These are phyloP conservation scores for Gila robusta DNA, from an alignment of 2,797 vertebrate genomes.

Conservation along the genomic window DNA sequence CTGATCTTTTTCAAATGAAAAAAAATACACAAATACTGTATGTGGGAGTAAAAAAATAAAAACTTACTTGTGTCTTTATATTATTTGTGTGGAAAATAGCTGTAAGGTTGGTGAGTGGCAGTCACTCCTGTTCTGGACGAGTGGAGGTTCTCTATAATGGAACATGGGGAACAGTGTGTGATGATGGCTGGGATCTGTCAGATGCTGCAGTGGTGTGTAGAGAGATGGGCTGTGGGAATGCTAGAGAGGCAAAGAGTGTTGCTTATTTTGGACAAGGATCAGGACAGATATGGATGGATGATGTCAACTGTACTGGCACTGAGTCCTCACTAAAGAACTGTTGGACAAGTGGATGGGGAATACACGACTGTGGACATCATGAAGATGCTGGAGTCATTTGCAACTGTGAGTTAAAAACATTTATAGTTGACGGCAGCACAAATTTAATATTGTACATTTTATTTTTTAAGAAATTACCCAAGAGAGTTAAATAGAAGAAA, in stretches of 20 bases:
- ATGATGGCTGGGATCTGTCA: constrained; percentile 61
- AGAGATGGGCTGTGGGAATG: constrained; percentile 66
- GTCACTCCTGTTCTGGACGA: not conserved
- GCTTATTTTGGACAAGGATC: constrained; percentile 35
- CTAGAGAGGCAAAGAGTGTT: constrained; percentile 41
- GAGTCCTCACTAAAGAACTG: constrained; percentile 9
- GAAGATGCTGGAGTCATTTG: constrained; percentile 24
- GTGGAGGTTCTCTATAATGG: constrained; percentile 37
- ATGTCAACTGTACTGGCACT: not conserved
- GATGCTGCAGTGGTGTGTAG: constrained; percentile 52
- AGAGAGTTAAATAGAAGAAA: too few relatives aligned
- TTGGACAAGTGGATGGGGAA: not conserved
- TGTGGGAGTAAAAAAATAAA: too few relatives aligned
- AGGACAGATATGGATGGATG: constrained; percentile 3
- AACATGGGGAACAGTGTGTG: constrained; percentile 44
- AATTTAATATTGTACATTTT: too few relatives aligned
- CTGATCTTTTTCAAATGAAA: too few relatives aligned
- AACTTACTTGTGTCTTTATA: too few relatives aligned
- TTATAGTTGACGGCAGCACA: too few relatives aligned
- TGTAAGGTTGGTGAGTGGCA: not conserved
- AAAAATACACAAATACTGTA: too few relatives aligned
- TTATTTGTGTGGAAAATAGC: too few relatives aligned
- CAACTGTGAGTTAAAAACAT: too few relatives aligned
- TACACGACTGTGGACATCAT: not conserved
- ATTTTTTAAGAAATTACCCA: too few relatives aligned